phyloP scores from a whole-genome alignment of 2,113 vertebrate species.

The Tauraco erythrolophus region DNA sequence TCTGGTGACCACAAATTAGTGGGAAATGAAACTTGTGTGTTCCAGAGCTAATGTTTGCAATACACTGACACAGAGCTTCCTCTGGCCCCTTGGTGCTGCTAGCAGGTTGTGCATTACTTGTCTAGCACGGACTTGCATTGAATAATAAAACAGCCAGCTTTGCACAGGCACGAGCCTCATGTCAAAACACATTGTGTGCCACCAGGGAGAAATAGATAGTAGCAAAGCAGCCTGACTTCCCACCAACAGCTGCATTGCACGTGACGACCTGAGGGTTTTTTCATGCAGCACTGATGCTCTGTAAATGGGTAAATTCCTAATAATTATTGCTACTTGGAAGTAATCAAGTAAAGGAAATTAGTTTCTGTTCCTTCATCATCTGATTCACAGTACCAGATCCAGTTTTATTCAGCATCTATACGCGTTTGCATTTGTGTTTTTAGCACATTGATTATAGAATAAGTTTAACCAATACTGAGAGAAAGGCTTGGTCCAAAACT shows the following conservation, averaged over 20 bases:
- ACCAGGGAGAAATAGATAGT: neutral
- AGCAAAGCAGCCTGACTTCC: neutral
- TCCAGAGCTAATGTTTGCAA: conserved; percentile 10
- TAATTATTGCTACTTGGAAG: neutral
- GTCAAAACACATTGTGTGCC: neutral
- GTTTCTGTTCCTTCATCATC: neutral
- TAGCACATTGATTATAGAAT: neutral
- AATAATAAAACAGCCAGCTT: neutral
- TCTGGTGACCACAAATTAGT: neutral
- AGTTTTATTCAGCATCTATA: neutral
- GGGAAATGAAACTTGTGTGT: conserved; percentile 13
- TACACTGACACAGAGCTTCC: neutral
- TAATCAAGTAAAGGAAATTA: neutral
- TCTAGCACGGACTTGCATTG: neutral
- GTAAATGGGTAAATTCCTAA: neutral
- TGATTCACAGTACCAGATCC: neutral
- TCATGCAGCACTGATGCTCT: neutral
- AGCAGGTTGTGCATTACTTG: neutral
- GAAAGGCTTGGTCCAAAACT: neutral
- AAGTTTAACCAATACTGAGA: neutral
- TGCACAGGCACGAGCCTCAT: neutral
- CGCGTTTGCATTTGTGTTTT: neutral
- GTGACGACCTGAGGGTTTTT: neutral
- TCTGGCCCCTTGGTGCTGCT: neutral
- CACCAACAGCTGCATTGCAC: neutral